Evolutionary conservation across 2,888 invertebrate genomes (phyloP), one percentile per base, ranked within the genome.

Genomic region (Cerastoderma edule): DNA sequence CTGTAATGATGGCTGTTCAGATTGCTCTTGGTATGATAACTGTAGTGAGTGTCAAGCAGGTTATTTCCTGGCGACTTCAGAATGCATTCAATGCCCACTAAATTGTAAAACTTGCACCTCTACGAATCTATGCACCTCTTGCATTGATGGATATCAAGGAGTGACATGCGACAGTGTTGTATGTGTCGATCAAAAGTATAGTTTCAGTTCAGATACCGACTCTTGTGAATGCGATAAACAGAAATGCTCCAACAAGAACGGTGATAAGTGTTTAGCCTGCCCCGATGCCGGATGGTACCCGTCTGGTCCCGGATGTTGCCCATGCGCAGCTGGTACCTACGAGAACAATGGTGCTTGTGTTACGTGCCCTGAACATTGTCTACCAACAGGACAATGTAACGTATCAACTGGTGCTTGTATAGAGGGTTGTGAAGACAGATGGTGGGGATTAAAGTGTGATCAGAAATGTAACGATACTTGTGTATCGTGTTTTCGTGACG

Each of bases 371-470:
- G 46, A 46, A 46, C 46, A 46, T 46, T 46, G 46, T 46, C 16
- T n/a, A 46, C 16, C 2, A 16, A 16, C 1, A 46, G 46, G 46
- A 46, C 46, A 46, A n/a, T 46, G 46, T 46, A n/a, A 46, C 1
- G 2, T 46, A 46, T 46, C 1, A 16, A 46, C 46, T 1, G 46
- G 46, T 1, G n/a, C 16, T 2, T 46, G 46, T 46, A 19, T 46
- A 1, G 46, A 46, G 2, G 46, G 46, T 19, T 46, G 46, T 46
- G 5, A 46, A 46, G 46, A 46, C n/a, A n/a, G 46, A 2, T 46
- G 46, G 46, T 46, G 46, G 46, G 46, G 46, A 46, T 16, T 19
- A 19, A 46, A 46, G n/a, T 46, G 46, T 46, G 46, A 46, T n/a
- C 16, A 1, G 5, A n/a, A 5, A 1, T 46, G 46, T 46, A 1